Percentiles rank a stretch among this genome's conserved stretches.
Evolutionary conservation across 2,888 invertebrate species (phyloP).

Genomic region (Drosophila cognata): DNA sequence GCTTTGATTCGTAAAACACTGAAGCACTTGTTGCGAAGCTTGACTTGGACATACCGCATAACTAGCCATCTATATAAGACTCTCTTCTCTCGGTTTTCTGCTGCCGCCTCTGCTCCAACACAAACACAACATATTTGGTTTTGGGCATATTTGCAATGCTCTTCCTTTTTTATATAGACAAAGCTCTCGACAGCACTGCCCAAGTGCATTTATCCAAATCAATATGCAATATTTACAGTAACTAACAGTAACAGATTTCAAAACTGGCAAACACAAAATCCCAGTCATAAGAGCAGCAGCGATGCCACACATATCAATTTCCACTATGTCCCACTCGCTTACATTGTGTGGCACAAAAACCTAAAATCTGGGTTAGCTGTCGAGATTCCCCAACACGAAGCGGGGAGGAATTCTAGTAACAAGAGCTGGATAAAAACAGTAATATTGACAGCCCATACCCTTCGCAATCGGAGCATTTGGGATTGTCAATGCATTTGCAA

Average conservation of each 20-base stretch:
- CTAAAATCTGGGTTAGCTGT: constrained; percentile 78
- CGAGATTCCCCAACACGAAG: constrained; percentile 41
- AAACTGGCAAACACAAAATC: constrained; percentile 39
- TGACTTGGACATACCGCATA: not conserved
- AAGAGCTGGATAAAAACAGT: constrained; percentile 3
- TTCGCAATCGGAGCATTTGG: constrained; percentile 44
- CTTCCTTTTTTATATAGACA: not conserved
- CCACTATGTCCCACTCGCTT: constrained; percentile 17
- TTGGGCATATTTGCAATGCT: not conserved
- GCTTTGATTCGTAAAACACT: not conserved
- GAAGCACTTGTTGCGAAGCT: not conserved
- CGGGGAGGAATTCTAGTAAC: not conserved
- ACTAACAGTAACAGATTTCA: constrained; percentile 47
- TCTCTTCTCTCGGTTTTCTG: not conserved
- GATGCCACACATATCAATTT: constrained; percentile 43
- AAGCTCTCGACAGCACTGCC: constrained; percentile 15
- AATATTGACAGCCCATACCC: constrained; percentile 44
- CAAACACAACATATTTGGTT: not conserved
- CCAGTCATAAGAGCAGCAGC: constrained; percentile 55
- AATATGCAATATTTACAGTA: constrained; percentile 57
- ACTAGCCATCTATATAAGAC: not conserved
- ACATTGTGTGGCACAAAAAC: constrained; percentile 46
- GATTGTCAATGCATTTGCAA: constrained; percentile 72
- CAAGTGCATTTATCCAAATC: constrained; percentile 42
- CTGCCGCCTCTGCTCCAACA: too few relatives aligned